A percentile compares a stretch with the other conserved stretches of the same genome.
Conservation (phyloP, 2,888 invertebrate genomes). For the Sthenelais limicola region DNA sequence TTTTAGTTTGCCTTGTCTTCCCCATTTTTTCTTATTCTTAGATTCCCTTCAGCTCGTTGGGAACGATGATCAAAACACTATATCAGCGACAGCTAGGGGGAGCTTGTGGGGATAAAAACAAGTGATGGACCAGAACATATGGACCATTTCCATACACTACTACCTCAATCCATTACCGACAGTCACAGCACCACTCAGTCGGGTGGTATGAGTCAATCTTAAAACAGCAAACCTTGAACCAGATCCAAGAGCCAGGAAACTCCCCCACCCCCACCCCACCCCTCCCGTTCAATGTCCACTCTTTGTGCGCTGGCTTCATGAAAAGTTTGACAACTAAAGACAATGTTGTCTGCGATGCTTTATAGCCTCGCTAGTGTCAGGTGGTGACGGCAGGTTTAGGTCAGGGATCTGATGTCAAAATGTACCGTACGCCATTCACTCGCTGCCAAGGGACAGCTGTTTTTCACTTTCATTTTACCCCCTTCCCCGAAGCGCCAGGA, state of each 20-base stretch:
- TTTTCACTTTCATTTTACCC: slow-evolving; percentile 37
- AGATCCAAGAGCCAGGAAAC: slow-evolving; percentile 19
- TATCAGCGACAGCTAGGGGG: no score
- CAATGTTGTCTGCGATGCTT: neutral
- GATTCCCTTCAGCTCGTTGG: no score
- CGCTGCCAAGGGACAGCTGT: slow-evolving; percentile 27
- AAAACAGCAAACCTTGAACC: slow-evolving; percentile 19
- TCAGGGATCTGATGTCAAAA: slow-evolving; percentile 30
- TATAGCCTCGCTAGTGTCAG: neutral
- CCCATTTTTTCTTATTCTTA: no score
- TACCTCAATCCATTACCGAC: no score
- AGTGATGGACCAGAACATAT: no score
- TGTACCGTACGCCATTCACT: slow-evolving; percentile 21
- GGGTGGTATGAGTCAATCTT: slow-evolving; percentile 31
- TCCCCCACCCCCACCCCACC: neutral
- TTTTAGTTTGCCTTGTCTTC: no score
- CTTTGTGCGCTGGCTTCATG: neutral
- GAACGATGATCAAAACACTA: no score
- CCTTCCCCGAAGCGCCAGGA: neutral
- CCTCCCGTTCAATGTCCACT: neutral
- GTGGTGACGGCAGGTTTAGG: neutral
- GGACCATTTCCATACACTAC: no score
- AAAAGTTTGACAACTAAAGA: neutral
- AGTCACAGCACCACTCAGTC: no score
- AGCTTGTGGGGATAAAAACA: no score